Evolutionary conservation across 2,888 invertebrate genomes (phyloP).

Genomic region (Aethes cnicana): DNA sequence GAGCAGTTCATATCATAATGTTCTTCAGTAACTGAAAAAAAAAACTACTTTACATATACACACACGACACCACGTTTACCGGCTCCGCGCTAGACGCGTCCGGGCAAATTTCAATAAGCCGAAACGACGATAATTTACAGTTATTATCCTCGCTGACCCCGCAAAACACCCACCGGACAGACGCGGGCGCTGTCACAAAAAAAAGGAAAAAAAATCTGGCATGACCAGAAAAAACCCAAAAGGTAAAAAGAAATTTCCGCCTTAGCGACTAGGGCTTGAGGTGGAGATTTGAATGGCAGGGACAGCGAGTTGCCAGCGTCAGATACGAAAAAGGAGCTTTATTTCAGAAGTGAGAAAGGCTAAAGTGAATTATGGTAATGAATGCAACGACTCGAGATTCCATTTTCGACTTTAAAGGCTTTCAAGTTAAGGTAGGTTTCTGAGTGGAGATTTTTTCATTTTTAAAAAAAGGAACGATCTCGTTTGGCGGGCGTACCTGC

Average conservation of each 20-base stretch:
- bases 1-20: neutral
- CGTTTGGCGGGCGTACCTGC: conserved; percentile 81
- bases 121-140: conserved; percentile 78
- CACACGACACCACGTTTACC: conserved; percentile 17
- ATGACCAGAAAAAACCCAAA: conserved; percentile 68
- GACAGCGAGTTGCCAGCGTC: conserved; percentile 47
- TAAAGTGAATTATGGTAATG: conserved; percentile 77
- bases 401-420: conserved; percentile 41
- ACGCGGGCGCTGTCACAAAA: conserved; percentile 73
- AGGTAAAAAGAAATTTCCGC: conserved; percentile 46
- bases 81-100: conserved; percentile 47
- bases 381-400: conserved; percentile 37
- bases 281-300: conserved; percentile 39
- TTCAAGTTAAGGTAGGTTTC: conserved; percentile 47
- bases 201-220: conserved; percentile 75
- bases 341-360: conserved; percentile 78
- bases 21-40: neutral
- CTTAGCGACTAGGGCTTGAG: conserved; percentile 42
- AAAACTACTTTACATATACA: conserved; percentile 13
- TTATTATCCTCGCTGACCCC: conserved; percentile 81
- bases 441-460: conserved; percentile 4
- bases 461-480: conserved; percentile 73
- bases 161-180: conserved; percentile 78
- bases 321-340: conserved; percentile 75
- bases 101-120: conserved; percentile 76